phyloP scores from a whole-genome alignment of 2,113 vertebrate genomes.

The Aphyosemion australe region DNA sequence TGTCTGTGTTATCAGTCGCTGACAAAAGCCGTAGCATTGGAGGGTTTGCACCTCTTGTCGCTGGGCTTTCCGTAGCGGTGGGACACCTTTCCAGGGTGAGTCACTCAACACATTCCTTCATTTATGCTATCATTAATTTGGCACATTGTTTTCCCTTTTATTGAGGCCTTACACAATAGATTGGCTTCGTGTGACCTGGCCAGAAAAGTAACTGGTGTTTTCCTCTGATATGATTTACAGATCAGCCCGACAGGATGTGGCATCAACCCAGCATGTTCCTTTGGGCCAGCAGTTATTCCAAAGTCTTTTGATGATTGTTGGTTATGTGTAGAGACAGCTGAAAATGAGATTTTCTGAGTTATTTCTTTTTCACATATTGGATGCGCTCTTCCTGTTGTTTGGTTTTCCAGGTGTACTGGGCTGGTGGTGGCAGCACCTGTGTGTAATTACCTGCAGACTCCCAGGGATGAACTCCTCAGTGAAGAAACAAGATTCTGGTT shows the following conservation, averaged over 20 bases:
- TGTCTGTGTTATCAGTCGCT: constrained; percentile 83
- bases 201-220: constrained; percentile 28
- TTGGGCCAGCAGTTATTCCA: constrained; percentile 80
- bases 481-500: constrained; percentile 79
- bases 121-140: constrained; percentile 20
- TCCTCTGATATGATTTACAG: constrained; percentile 59
- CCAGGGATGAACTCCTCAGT: constrained; percentile 66
- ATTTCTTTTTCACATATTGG: constrained; percentile 5
- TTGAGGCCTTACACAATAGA: constrained; percentile 28
- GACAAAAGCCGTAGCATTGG: constrained; percentile 81
- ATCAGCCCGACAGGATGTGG: constrained; percentile 87
- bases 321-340: constrained; percentile 61
- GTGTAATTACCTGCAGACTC: constrained; percentile 84
- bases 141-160: constrained; percentile 21
- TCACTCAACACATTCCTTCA: constrained; percentile 17
- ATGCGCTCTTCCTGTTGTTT: background rate
- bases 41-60: constrained; percentile 78
- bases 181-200: constrained; percentile 9
- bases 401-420: constrained; percentile 65
- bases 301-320: constrained; percentile 82
- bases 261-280: constrained; percentile 87
- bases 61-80: constrained; percentile 81
- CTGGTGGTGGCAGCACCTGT: constrained; percentile 71
- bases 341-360: background rate
- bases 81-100: constrained; percentile 86